Evolutionary conservation across 2,888 invertebrate genomes (phyloP).

Genomic region (Stenoptilia bipunctidactyla): DNA sequence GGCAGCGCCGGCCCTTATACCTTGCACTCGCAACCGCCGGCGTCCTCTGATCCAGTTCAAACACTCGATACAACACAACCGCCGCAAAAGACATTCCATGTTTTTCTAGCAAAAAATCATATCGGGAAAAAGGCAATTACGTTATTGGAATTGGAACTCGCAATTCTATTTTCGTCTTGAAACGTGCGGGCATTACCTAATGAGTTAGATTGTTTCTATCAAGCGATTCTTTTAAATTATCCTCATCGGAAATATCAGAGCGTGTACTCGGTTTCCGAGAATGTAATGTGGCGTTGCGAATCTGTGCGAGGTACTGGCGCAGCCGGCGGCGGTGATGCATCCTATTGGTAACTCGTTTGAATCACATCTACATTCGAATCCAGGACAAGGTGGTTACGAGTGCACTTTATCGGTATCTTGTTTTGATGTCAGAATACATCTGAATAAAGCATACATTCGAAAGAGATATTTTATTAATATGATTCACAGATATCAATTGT

Average conservation of each 20-base stretch:
- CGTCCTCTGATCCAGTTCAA: constrained; percentile 24
- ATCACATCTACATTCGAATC: too few relatives aligned
- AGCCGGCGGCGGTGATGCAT: neutral
- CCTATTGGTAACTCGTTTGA: too few relatives aligned
- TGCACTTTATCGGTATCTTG: too few relatives aligned
- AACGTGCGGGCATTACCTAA: too few relatives aligned
- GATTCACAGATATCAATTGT: too few relatives aligned
- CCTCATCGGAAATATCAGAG: constrained; percentile 6
- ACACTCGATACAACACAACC: neutral
- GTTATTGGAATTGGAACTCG: too few relatives aligned
- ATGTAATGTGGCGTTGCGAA: constrained; percentile 10
- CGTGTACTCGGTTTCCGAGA: constrained; percentile 11
- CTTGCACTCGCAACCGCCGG: constrained; percentile 40
- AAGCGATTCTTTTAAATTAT: constrained; percentile 1
- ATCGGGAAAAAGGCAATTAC: constrained; percentile 1
- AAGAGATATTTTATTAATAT: too few relatives aligned
- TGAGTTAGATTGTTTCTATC: neutral
- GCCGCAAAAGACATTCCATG: neutral
- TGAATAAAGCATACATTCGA: too few relatives aligned
- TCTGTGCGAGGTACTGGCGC: constrained; percentile 6
- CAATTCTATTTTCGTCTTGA: too few relatives aligned
- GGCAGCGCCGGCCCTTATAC: constrained; percentile 44
- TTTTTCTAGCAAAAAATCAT: constrained; percentile 3
- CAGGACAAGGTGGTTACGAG: too few relatives aligned
- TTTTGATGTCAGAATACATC: too few relatives aligned